These are phyloP conservation scores for Anoplopoma fimbria DNA, from an alignment of 2,113 vertebrate species.

Conservation along the genomic window DNA sequence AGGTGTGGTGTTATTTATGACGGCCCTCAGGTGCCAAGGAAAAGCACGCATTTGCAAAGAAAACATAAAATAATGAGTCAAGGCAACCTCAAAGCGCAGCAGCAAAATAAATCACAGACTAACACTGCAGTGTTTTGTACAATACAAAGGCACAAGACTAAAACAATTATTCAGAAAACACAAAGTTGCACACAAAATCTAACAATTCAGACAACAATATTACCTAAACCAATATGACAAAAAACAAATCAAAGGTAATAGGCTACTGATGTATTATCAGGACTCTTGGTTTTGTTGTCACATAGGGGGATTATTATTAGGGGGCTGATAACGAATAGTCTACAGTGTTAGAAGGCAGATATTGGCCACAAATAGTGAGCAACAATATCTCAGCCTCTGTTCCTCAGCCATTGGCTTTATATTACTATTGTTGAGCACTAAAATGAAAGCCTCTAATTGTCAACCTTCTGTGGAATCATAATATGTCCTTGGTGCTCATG, in stretches of 20 bases:
- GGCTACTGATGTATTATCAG: background rate
- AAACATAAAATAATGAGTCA: constrained; percentile 51
- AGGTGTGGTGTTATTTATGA: constrained; percentile 44
- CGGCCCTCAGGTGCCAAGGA: constrained; percentile 26
- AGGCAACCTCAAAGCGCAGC: background rate
- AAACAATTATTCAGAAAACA: background rate
- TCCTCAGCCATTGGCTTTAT: background rate
- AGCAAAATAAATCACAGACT: background rate
- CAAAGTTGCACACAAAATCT: background rate
- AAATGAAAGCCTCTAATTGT: background rate
- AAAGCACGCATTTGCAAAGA: constrained; percentile 35
- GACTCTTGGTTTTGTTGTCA: background rate
- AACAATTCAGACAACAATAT: background rate
- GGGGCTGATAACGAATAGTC: background rate
- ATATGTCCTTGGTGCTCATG: background rate
- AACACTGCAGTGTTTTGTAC: background rate
- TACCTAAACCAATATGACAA: background rate
- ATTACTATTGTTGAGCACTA: background rate
- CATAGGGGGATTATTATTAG: background rate
- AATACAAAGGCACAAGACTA: background rate
- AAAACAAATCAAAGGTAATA: too few relatives aligned
- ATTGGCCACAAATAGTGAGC: too few relatives aligned
- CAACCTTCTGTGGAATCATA: background rate
- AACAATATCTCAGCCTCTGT: background rate
- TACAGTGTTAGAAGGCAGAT: too few relatives aligned